Base-by-base conservation (phyloP, 2,888 invertebrate species). In the Hypomecis atomaria region DNA sequence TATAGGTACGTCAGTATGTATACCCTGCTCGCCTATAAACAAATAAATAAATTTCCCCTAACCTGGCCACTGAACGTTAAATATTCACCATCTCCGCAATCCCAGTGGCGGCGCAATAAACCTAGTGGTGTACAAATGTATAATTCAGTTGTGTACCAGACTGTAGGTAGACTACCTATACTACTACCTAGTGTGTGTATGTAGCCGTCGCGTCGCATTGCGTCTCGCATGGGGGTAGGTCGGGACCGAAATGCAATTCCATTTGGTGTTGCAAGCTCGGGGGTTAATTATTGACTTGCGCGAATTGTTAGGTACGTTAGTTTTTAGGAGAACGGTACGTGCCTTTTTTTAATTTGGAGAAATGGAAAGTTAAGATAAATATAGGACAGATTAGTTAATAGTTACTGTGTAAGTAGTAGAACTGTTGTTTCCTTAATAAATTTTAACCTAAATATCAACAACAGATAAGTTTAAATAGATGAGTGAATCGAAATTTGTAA, bases 81-180 rank as follows among this genome's bases (percentile, higher is more conserved):
- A 70, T 66, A 65, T 70, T 54, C 71, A 58, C 72, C 63, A 86
- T 77, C 79, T 87, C 78, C 77, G 43, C 58, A 85, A 76, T 71
- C 53, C 73, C 54, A 37, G 81, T 71, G 71, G 59, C 59, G 77
- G 76, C 80, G 80, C 85, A 84, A 85, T 84, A 86, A 84, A 84
- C 82, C 83, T 82, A 82, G 81, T 83, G 82, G 78, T 87, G 55
- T 82, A 82, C 80, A 83, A 82, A 78, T 88, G 87, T 89, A 90
- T 89, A 89, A 88, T 89, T 88, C 85, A 89, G 87, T 81, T 74
- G 58, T 81, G 75, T 77, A 78, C 77, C 78, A 83, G 87, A 83
- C 44, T 13, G 56, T 56, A 57, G 33, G 60, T 43, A 55, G 34
- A 1, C 23, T 52, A 54, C 54, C 42, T n/a, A 43, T 69, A 45